Evolutionary conservation across 2,797 vertebrate genomes (phyloP), one percentile per base, ranked within the genome.

Genomic region (Carapus acus): DNA sequence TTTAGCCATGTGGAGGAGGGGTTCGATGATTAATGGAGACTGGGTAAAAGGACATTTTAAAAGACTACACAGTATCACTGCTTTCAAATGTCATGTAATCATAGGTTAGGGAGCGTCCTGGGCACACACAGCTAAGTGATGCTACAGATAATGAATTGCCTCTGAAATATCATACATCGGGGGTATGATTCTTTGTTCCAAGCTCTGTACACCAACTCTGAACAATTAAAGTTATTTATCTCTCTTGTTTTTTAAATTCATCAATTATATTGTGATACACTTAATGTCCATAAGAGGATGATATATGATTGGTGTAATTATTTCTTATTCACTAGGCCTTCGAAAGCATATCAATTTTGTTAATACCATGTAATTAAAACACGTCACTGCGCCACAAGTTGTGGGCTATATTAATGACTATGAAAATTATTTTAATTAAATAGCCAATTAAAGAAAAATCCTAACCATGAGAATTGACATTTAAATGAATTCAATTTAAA

Each of bases 301-400:
- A 98, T 97, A 91, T 97, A 97, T 96, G 93, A 97, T 96, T 96
- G 93, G 93, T 91, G 93, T 96, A 97, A 98, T 98, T 97, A 97
- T 97, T 96, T 96, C 93, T 94, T 96, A 93, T 96, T 98, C 94
- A 96, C 92, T 90, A 91, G 94, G 94, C 93, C 94, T 96, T 98
- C 96, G 94, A 94, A 96, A 96, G 94, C 93, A 95, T 98, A 98
- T 98, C 95, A 98, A 98, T 98, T 98, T 97, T 98, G 94, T 98
- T 98, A 98, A 98, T 97, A 98, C 94, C 96, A 96, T 97, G 95
- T 98, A 98, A 98, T 98, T 98, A 98, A 98, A 98, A 97, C 94
- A 96, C 93, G 95, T 97, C 95, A 98, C 92, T 85, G 91, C 87
- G 93, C 93, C 96, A 95, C 94, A 98, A 98, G 94, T 97, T 97